Conservation (phyloP, 2,113 vertebrate species). For the Hemichromis elongatus region DNA sequence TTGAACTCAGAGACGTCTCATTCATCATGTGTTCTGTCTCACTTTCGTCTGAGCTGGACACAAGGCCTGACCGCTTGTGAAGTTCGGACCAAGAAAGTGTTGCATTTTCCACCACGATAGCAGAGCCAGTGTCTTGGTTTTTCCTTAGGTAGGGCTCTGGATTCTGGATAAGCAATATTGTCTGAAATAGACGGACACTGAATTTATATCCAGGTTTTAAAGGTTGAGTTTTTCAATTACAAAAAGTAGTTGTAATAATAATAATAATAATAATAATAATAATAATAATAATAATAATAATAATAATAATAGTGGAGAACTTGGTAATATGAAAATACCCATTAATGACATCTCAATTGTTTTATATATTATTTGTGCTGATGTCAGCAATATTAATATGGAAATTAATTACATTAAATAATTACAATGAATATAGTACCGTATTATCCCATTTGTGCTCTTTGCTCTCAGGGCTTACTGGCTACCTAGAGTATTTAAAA, state of each 20-base stretch:
- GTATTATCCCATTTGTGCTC: too few relatives aligned
- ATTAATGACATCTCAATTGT: too few relatives aligned
- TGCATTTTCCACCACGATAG: constrained; percentile 74
- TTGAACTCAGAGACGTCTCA: neutral
- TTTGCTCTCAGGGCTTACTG: too few relatives aligned
- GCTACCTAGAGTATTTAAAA: too few relatives aligned
- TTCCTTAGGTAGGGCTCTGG: constrained; percentile 72
- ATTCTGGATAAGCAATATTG: constrained; percentile 73
- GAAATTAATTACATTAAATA: too few relatives aligned
- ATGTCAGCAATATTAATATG: too few relatives aligned
- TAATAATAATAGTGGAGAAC: too few relatives aligned
- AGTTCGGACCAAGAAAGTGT: constrained; percentile 71
- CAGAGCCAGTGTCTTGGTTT: constrained; percentile 49
- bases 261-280: too few relatives aligned
- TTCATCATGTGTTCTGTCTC: neutral
- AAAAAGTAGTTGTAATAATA: neutral
- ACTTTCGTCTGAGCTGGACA: neutral
- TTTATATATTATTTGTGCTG: too few relatives aligned
- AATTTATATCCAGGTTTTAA: neutral
- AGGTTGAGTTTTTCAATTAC: neutral
- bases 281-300: too few relatives aligned
- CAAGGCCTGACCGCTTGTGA: neutral
- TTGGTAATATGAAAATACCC: too few relatives aligned
- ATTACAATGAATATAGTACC: too few relatives aligned
- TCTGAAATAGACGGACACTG: constrained; percentile 57